Percentiles rank a stretch among this genome's conserved stretches.
Conservation (phyloP, 2,797 vertebrate species). For the Eulemur rubriventer region DNA sequence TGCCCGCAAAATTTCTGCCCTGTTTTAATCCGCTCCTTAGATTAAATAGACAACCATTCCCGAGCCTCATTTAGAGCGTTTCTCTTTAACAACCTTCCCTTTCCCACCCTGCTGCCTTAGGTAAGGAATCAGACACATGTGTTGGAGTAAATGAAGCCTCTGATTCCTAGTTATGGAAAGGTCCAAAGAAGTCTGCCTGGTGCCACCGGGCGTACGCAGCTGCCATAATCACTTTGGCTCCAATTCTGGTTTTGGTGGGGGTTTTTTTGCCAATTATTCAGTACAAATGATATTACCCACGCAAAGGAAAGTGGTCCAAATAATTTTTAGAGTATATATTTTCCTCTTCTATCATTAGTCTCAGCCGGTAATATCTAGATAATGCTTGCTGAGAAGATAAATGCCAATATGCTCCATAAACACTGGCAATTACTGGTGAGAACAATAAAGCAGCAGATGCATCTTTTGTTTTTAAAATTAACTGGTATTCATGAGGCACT, state of each 20-base stretch:
- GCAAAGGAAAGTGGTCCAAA: conserved; percentile 18
- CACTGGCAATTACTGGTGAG: background rate
- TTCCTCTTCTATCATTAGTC: background rate
- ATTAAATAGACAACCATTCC: background rate
- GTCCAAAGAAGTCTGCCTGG: background rate
- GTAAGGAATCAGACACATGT: background rate
- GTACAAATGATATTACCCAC: conserved; percentile 53
- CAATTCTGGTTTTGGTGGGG: background rate
- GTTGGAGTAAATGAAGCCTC: background rate
- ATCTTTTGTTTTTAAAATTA: conserved; percentile 1
- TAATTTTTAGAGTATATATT: background rate
- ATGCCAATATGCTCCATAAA: background rate
- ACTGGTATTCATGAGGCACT: background rate
- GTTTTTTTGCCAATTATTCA: background rate
- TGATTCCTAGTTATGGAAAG: background rate
- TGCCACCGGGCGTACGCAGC: background rate
- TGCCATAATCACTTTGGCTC: conserved; percentile 48
- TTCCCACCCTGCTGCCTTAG: background rate
- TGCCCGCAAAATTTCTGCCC: background rate
- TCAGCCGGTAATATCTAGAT: background rate
- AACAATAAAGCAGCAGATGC: background rate
- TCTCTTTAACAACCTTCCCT: background rate
- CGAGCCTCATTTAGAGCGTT: background rate
- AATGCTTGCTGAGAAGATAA: background rate
- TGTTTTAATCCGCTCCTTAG: background rate